Base-by-base conservation (phyloP, 1,140 invertebrate species). In the Drosophila sp. region DNA sequence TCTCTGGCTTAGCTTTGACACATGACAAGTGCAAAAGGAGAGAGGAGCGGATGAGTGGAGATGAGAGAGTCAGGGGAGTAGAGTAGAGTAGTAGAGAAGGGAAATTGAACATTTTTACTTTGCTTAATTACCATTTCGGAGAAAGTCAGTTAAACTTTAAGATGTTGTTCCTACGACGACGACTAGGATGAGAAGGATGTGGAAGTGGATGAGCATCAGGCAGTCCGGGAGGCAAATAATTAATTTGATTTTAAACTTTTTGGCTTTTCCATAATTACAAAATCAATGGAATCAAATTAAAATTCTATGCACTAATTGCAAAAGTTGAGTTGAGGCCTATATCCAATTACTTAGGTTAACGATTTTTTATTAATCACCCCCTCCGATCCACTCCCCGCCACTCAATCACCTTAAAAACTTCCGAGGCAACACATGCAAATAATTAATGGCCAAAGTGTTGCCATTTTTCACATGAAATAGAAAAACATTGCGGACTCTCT, bases 221-320 rank as follows among this genome's bases (percentile, higher is more conserved):
- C 54, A 32, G 8, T 3, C 32, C 3, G 4, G 32, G 11, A 10
- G 32, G 29, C 17, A 23, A 35, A 33, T 58, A 58, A 25, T 58
- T 25, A 58, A 35, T 58, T 58, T 35, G 56, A 58, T 33, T 38
- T 58, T 58, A 73, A 77, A 79, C 17, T 79, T 38, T 58, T 58
- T 70, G 70, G 72, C 17, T 79, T 85, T 79, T 30, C 70, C 38
- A 66, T 83, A 87, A 86, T 87, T 87, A 76, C 74, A 79, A 87
- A 86, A 87, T 86, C 84, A 86, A 87, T 87, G 83, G 64, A 86
- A 67, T 72, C 65, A 61, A 74, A 78, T 68, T 61, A 60, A 64
- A 63, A 66, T 77, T 68, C 68, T 66, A 63, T 60, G 58, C 69
- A 69, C 79, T 86, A 86, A 86, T 86, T 86, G 87, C 68, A 67